Evolutionary conservation across 2,888 invertebrate species (phyloP), one percentile per base, ranked within the genome.

Genomic region (Hylaea fasciaria): DNA sequence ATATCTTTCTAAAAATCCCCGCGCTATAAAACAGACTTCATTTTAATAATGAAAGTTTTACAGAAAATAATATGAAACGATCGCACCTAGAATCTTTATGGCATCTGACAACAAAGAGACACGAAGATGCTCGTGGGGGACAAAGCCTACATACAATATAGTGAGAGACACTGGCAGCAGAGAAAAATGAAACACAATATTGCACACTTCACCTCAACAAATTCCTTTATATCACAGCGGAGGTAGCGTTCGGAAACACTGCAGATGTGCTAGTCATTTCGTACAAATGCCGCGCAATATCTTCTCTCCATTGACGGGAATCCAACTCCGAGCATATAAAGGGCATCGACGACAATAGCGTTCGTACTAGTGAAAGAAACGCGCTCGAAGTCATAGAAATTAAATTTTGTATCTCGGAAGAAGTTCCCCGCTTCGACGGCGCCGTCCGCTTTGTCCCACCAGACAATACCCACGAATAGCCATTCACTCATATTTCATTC

Each of bases 401-500:
- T 87, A 82, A 86, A 85, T 86, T 86, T 83, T 83, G 82, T 84
- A 81, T 83, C 83, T 80, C 73, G 70, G 76, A 79, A 82, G 80
- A 81, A 83, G 82, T 83, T 83, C 71, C 70, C 80, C 72, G 76
- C 69, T 76, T 65, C 69, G 71, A 69, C 72, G 77, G 72, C 80
- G 74, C 72, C 76, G 73, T 65, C 73, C 74, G 76, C 82, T 85
- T 87, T 86, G 82, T 85, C 73, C 73, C 72, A 65, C 66, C 85
- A 83, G 78, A 89, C 89, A 87, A 89, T 86, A 72, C 78, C 70
- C 61, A 71, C 77, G 72, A 81, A 82, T 76, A 80, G 78, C 81
- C 77, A 80, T 81, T 81, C 77, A 80, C 82, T 85, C 85, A 87
- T 89, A 87, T 87, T 87, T 87, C 85, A 83, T 85, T 77, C 79